Conservation (phyloP, 35 echinoderm and acorn worm genomes). For the Heliocidaris tuberculata region DNA sequence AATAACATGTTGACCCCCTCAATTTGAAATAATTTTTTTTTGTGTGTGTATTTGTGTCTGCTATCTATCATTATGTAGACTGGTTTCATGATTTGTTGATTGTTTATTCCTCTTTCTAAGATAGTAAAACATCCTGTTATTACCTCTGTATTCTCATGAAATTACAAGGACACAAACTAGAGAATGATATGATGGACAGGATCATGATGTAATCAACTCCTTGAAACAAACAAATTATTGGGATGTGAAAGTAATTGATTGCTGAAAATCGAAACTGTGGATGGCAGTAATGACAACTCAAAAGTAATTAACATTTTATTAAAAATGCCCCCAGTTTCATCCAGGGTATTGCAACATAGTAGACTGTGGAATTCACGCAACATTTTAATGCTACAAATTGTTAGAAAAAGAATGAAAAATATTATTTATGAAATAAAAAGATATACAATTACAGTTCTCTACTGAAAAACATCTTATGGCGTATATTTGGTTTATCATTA, state of each 20-base stretch:
- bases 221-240: neutral
- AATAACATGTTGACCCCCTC: no score
- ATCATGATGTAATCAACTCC: neutral
- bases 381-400: no score
- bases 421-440: no score
- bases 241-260: neutral
- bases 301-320: slow-evolving; percentile 5
- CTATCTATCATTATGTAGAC: no score
- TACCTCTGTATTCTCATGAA: neutral
- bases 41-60: no score
- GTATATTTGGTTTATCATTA: slow-evolving; percentile 4
- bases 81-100: no score
- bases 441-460: no score
- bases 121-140: neutral
- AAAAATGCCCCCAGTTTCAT: neutral
- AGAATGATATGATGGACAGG: no score
- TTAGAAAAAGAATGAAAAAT: no score
- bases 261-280: neutral
- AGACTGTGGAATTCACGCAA: no score
- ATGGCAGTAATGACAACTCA: neutral
- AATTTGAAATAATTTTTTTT: no score
- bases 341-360: neutral
- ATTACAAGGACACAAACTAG: neutral
- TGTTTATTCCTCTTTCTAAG: neutral
- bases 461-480: neutral